Conservation (phyloP, 2,888 invertebrate species). For the Amphipoea lucens region DNA sequence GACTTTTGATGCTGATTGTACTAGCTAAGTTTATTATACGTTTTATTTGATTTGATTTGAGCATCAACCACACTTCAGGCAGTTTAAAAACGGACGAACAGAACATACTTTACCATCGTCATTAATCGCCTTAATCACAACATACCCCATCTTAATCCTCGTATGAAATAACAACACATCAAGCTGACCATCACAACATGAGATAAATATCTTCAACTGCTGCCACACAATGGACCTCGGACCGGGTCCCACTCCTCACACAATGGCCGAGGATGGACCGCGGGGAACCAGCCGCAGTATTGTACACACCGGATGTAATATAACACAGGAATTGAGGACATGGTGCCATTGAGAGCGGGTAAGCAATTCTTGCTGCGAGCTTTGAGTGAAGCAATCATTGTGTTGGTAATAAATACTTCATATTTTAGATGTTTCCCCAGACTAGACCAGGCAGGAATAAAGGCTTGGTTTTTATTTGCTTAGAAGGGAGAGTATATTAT, state of each 20-base stretch:
- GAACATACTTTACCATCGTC: too few species aligned
- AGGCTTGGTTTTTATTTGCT: too few species aligned
- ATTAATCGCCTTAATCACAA: slow-evolving; percentile 17
- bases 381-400: too few species aligned
- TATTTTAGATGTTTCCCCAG: too few species aligned
- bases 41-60: neutral
- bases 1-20: neutral
- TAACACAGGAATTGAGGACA: slow-evolving; percentile 47
- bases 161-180: slow-evolving; percentile 45
- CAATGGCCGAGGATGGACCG: slow-evolving; percentile 40
- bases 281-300: slow-evolving; percentile 49
- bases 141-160: slow-evolving; percentile 20
- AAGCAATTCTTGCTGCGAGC: neutral
- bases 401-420: too few species aligned
- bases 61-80: neutral
- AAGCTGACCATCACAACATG: slow-evolving; percentile 58
- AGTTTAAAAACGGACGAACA: neutral
- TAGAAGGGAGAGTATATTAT: too few species aligned
- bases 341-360: slow-evolving; percentile 65
- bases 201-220: slow-evolving; percentile 56
- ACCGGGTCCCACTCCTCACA: slow-evolving; percentile 23
- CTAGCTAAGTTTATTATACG: neutral
- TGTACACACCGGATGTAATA: slow-evolving; percentile 65
- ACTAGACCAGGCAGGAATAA: too few species aligned
- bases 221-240: slow-evolving; percentile 41